Evolutionary conservation across 2,888 invertebrate species (phyloP).

Genomic region (Temnothorax ravouxi): DNA sequence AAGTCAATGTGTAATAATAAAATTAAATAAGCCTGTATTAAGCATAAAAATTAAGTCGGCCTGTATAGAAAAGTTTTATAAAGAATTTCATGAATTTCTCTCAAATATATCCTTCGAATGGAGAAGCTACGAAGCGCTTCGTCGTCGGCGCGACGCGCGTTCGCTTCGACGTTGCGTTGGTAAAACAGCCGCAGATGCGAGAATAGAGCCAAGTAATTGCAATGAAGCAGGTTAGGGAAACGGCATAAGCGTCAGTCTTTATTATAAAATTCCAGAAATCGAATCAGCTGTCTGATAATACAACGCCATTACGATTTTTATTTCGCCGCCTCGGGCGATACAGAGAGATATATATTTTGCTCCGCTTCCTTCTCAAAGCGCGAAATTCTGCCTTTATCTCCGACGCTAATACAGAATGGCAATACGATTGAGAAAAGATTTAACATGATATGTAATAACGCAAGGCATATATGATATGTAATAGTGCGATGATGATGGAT

Average conservation of each 20-base stretch:
- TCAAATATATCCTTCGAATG: conserved; percentile 1
- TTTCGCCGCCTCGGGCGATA: background rate
- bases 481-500: background rate
- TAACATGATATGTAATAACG: background rate
- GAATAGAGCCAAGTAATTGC: conserved; percentile 42
- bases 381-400: background rate
- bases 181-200: conserved; percentile 40
- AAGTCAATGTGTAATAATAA: background rate
- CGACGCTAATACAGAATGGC: background rate
- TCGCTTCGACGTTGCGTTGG: conserved; percentile 32
- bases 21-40: background rate
- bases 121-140: background rate
- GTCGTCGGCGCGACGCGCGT: background rate
- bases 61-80: background rate
- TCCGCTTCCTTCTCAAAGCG: background rate
- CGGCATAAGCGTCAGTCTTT: background rate
- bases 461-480: background rate
- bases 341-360: background rate
- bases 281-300: background rate
- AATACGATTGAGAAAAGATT: background rate
- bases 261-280: background rate
- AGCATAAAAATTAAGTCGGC: background rate
- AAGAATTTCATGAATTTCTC: background rate
- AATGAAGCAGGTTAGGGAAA: conserved; percentile 67
- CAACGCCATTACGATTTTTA: background rate